A percentile compares a stretch with the other conserved stretches of the same genome.
Evolutionary conservation across 2,888 invertebrate genomes (phyloP).

Genomic region (Pemphredon lugubris): DNA sequence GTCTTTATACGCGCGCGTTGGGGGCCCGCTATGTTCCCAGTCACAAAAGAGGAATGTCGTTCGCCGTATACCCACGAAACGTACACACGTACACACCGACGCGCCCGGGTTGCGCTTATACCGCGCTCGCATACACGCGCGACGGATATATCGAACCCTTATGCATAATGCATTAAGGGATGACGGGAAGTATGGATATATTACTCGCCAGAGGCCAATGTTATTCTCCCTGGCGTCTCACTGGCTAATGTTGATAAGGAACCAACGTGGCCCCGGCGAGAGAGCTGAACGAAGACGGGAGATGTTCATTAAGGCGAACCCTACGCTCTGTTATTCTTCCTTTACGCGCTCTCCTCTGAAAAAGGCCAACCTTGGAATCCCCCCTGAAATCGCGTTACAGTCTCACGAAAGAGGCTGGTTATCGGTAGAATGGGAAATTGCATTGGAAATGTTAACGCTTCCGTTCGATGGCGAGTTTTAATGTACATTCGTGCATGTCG

Average conservation of each 20-base stretch:
- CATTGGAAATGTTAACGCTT: too few species aligned
- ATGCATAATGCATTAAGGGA: conserved; percentile 72
- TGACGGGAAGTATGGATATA: conserved; percentile 71
- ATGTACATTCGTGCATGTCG: too few species aligned
- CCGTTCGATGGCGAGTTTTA: too few species aligned
- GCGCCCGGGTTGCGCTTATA: too few species aligned
- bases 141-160: conserved; percentile 66
- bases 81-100: conserved; percentile 3
- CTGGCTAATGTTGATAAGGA: conserved; percentile 71
- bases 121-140: too few species aligned
- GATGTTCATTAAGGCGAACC: conserved; percentile 59
- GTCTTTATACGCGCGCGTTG: conserved; percentile 8
- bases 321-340: conserved; percentile 41
- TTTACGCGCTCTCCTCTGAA: conserved; percentile 12
- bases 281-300: conserved; percentile 37
- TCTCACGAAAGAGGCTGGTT: neutral
- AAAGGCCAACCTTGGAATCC: conserved; percentile 37
- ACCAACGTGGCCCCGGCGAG: conserved; percentile 42
- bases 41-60: conserved; percentile 45
- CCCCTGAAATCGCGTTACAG: conserved; percentile 26
- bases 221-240: conserved; percentile 69
- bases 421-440: conserved; percentile 6
- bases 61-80: conserved; percentile 17
- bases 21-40: too few species aligned
- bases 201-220: conserved; percentile 69